A percentile compares a stretch with the other conserved stretches of the same genome.
Conservation (phyloP, 2,113 vertebrate genomes). For the Barnardius zonarius region DNA sequence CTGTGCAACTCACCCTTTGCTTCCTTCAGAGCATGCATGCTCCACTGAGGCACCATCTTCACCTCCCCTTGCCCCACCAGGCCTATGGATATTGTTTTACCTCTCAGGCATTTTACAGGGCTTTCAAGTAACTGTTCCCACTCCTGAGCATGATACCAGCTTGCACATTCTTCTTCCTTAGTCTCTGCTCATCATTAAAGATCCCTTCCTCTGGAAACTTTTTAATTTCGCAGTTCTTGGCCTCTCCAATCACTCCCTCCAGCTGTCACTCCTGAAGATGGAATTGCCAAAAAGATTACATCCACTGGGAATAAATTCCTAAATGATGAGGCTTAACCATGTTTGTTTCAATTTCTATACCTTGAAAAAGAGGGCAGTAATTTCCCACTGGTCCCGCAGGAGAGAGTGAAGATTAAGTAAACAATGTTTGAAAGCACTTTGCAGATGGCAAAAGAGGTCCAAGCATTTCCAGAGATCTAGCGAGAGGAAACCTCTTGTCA, state of each 20-base stretch:
- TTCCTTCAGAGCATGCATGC: neutral
- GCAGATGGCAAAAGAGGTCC: neutral
- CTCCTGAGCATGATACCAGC: neutral
- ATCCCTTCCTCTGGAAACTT: neutral
- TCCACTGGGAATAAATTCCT: neutral
- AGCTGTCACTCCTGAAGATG: neutral
- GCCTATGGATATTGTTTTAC: neutral
- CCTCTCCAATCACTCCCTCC: neutral
- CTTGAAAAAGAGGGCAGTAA: neutral
- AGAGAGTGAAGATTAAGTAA: slow-evolving; percentile 12
- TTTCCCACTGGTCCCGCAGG: neutral
- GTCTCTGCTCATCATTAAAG: neutral
- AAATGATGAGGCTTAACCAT: neutral
- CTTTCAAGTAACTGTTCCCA: neutral
- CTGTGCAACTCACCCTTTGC: rapidly evolving
- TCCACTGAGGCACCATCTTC: neutral
- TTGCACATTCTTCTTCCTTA: neutral
- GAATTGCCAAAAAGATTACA: neutral
- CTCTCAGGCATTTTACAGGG: neutral
- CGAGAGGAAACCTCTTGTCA: neutral
- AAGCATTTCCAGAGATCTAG: neutral
- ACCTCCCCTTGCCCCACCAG: neutral
- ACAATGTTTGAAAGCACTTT: slow-evolving; percentile 27
- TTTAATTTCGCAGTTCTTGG: neutral
- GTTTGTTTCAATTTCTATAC: slow-evolving; percentile 10